These are phyloP conservation scores for Gila orcuttii DNA, from an alignment of 2,113 vertebrate species.

Conservation along the genomic window DNA sequence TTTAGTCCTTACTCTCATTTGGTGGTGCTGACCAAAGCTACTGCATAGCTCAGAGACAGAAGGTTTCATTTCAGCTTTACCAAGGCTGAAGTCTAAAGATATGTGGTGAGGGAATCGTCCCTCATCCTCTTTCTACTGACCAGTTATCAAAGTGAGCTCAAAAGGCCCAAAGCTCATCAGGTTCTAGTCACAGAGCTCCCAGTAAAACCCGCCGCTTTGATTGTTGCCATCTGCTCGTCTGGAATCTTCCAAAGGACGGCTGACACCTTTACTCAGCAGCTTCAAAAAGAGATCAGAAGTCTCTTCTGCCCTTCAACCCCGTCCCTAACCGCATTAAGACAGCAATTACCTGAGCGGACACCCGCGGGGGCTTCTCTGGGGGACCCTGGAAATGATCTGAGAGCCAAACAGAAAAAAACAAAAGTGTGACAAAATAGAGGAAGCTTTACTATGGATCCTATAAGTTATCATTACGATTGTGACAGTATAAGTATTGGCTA, in stretches of 20 bases:
- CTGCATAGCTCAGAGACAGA: neutral
- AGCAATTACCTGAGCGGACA: constrained; percentile 73
- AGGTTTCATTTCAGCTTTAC: neutral
- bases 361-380: constrained; percentile 82
- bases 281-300: constrained; percentile 41
- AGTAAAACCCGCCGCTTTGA: constrained; percentile 50
- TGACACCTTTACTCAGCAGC: neutral
- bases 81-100: neutral
- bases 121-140: neutral
- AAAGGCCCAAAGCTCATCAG: constrained; percentile 30
- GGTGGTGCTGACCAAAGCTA: neutral
- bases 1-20: neutral
- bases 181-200: constrained; percentile 13
- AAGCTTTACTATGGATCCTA: neutral
- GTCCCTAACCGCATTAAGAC: constrained; percentile 21
- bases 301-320: neutral
- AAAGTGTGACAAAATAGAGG: neutral
- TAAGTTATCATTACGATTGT: neutral
- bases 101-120: neutral
- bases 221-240: constrained; percentile 41
- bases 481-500: too few relatives aligned
- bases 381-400: constrained; percentile 67
- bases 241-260: constrained; percentile 33
- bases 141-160: constrained; percentile 23
- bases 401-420: neutral